phyloP scores from a whole-genome alignment of 35 echinoderm and acorn worm genomes.

The Diadema setosum region DNA sequence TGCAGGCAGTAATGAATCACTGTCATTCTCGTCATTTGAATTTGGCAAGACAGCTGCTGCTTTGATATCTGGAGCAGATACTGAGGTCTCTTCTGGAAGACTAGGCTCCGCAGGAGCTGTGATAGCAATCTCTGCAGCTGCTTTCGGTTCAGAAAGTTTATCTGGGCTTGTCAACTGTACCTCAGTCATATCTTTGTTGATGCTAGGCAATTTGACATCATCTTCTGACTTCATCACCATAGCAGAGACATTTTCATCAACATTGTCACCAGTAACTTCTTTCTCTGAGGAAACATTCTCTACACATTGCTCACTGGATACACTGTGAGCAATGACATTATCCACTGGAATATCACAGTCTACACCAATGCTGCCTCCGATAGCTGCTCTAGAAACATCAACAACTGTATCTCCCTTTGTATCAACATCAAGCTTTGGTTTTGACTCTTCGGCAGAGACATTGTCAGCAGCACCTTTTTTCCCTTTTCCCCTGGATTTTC shows the following conservation, averaged over 20 bases:
- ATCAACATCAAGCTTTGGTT: neutral
- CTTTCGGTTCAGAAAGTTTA: neutral
- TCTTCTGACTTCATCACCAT: neutral
- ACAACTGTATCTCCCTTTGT: no score
- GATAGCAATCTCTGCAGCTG: neutral
- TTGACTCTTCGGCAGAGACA: no score
- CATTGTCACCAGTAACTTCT: neutral
- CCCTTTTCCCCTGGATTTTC: neutral
- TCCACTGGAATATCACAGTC: no score
- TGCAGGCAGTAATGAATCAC: neutral
- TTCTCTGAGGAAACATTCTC: neutral
- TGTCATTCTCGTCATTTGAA: neutral
- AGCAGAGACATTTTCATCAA: neutral
- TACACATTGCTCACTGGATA: no score
- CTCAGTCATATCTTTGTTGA: neutral
- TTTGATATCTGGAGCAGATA: neutral
- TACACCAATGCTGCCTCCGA: no score
- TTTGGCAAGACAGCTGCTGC: neutral
- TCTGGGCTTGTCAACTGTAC: neutral
- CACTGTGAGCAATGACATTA: no score
- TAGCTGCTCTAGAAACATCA: no score
- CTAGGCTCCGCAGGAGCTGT: neutral
- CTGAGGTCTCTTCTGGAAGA: neutral
- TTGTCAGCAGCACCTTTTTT: neutral
- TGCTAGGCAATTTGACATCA: neutral